Evolutionary conservation across 2,113 vertebrate genomes (phyloP), one percentile per base, ranked within the genome.

Genomic region (Tympanuchus pallidicinctus): DNA sequence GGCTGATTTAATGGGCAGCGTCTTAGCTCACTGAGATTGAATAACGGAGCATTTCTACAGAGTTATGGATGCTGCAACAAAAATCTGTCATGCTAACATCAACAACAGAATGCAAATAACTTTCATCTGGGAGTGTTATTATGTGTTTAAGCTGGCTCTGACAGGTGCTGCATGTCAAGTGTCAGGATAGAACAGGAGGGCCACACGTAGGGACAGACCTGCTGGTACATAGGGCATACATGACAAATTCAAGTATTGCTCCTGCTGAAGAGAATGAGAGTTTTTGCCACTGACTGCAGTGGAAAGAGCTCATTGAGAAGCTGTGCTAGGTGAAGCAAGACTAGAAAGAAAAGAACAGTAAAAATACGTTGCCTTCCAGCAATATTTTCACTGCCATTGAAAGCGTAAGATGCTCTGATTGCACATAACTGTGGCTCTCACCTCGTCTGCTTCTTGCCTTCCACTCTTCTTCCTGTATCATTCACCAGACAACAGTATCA

Each of bases 11-110:
- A 97, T 78, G 97, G 97, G 95, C 95, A 97, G 56, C 25, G 89
- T 98, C 98, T 98, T 97, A 97, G 94, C 97, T 95, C 57, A 4
- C 97, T 96, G 97, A 97, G 98, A 98, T 97, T 98, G 98, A 98
- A 97, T 97, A 98, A 99, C 97, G 97, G 98, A 98, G 97, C 96
- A 95, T 98, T 98, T 98, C 98, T 97, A 96, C 97, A 98, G 98
- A 98, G 98, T 98, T 98, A 99, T 97, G 97, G 97, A 97, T 96
- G 97, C 94, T 79, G 97, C 97, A 97, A 97, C 97, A 97, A 97
- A 92, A 98, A 98, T 97, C 98, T 96, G 95, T 98, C 98, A 98
- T 95, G 96, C 97, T 96, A 96, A 97, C 97, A 94, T 97, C 94
- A 97, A 97, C 97, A 98, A 97, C 95, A 94, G 98, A 98, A 99